Base-by-base conservation (phyloP, 1,140 invertebrate species). In the Mercenaria mercenaria region DNA sequence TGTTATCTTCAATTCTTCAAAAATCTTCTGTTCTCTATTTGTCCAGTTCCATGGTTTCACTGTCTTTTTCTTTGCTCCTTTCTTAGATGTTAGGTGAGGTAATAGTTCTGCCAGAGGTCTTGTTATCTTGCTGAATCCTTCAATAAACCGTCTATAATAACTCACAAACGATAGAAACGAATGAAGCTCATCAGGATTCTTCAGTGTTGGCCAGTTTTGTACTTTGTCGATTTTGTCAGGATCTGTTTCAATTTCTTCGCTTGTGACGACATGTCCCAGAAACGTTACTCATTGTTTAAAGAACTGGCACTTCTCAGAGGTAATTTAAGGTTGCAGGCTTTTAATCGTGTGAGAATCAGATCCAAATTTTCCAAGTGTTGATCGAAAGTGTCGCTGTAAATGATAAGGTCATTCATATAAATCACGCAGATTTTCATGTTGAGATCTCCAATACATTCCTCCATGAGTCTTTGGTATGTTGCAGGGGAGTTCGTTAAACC, bases 291-390 rank as follows among this genome's bases (percentile, higher is more conserved):
- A n/a, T 23, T 29, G 83, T 69, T 94, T 86, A 34, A 94, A 95
- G 91, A 97, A 96, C 47, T 95, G 82, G 50, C 91, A 92, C 32
- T 92, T 92, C 41, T 72, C 64, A 2, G 84, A 77, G 29, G 37
- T 32, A 89, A 50, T 76, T 91, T 91, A 2, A 92, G 50, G 8
- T 79, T 79, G 64, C 29, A 47, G 20, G n/a, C n/a, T n/a, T n/a
- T n/a, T n/a, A n/a, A n/a, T n/a, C n/a, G n/a, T n/a, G n/a, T n/a
- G n/a, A n/a, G n/a, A n/a, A n/a, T n/a, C n/a, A n/a, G n/a, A n/a
- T n/a, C n/a, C n/a, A n/a, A n/a, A n/a, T n/a, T n/a, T n/a, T n/a
- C n/a, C n/a, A n/a, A n/a, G n/a, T n/a, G n/a, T n/a, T n/a, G n/a
- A n/a, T n/a, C n/a, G n/a, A n/a, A n/a, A n/a, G n/a, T n/a, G n/a